phyloP scores from a whole-genome alignment of 2,113 vertebrate genomes.

The Girardinichthys multiradiatus region DNA sequence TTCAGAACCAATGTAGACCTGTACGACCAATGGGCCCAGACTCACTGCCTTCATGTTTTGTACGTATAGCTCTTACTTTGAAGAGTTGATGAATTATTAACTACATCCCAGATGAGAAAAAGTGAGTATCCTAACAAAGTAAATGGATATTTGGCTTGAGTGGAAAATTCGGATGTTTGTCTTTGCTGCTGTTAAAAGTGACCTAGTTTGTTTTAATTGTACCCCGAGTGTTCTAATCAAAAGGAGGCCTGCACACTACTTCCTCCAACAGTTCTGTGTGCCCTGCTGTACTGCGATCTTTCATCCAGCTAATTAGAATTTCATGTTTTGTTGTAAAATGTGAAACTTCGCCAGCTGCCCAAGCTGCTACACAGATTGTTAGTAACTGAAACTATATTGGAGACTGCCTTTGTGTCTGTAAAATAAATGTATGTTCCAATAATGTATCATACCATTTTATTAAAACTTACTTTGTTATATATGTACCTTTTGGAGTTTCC shows the following conservation, averaged over 20 bases:
- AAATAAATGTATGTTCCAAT: constrained; percentile 58
- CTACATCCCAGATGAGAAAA: constrained; percentile 14
- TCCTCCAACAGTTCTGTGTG: constrained; percentile 21
- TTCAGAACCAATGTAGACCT: constrained; percentile 20
- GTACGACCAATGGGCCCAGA: constrained; percentile 32
- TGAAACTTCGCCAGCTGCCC: constrained; percentile 32
- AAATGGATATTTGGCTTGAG: constrained; percentile 2
- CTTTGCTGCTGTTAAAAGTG: constrained; percentile 25
- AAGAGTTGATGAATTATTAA: constrained; percentile 7
- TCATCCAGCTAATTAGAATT: constrained; percentile 25
- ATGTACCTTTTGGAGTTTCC: constrained; percentile 10
- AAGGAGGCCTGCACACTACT: constrained; percentile 27
- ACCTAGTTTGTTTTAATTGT: constrained; percentile 26
- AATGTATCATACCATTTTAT: constrained; percentile 72
- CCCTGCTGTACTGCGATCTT: constrained; percentile 37
- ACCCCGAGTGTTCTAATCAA: constrained; percentile 24
- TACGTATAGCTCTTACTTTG: constrained; percentile 31
- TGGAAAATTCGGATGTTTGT: constrained; percentile 3
- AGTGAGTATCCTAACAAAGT: constrained; percentile 9
- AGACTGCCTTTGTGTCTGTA: constrained; percentile 32
- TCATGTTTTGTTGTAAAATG: constrained; percentile 32
- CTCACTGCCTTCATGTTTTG: constrained; percentile 24
- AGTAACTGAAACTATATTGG: constrained; percentile 14
- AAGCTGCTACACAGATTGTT: constrained; percentile 32
- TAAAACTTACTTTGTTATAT: constrained; percentile 76